Evolutionary conservation across 1,140 invertebrate species (phyloP), one percentile per base, ranked within the genome.

Genomic region (Sitophilus oryzae): DNA sequence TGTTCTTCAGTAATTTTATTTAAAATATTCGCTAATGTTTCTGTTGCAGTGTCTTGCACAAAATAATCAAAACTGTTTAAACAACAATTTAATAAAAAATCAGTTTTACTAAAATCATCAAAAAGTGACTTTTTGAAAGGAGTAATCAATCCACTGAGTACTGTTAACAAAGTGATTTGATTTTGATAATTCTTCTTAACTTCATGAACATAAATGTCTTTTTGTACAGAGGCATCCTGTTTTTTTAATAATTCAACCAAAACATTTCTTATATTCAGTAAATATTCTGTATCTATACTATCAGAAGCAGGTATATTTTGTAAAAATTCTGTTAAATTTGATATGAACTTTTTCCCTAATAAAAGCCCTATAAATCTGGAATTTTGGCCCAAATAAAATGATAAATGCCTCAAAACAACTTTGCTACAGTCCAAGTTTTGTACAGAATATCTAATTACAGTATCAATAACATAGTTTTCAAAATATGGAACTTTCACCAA

Each of bases 11-110:
- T 65, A 23, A 64, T 70, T 62, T 77, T 77, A 58, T 78, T 78
- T 37, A 77, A 59, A 43, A 77, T 63, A 71, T 76, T 76, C 9
- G 74, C 74, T 22, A 76, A 59, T 18, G 77, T 61, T 40, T 65
- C 53, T 61, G 68, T 71, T 2, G 73, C 68, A 52, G 67, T 69
- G n/a, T 58, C 61, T 45, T 68, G 69, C 0, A 71, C 53, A 3
- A 66, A 35, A 10, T 59, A 53, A 38, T 68, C 60, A 0, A 67
- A 61, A 60, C 65, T 62, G 16, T 65, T 63, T 6, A 73, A 57
- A 45, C 70, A 56, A 8, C 70, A 42, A 25, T 66, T 61, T 22
- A 73, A 56, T 44, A 71, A 66, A 36, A 73, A 49, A 2, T 16
- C 52, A 60, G 77, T 59, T 30, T 77, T 64, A 15, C 68, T 62